A percentile compares a stretch with the other conserved stretches of the same genome.
These are phyloP conservation scores for Hymenochirus boettgeri DNA, from an alignment of 2,113 vertebrate genomes.

Conservation along the genomic window DNA sequence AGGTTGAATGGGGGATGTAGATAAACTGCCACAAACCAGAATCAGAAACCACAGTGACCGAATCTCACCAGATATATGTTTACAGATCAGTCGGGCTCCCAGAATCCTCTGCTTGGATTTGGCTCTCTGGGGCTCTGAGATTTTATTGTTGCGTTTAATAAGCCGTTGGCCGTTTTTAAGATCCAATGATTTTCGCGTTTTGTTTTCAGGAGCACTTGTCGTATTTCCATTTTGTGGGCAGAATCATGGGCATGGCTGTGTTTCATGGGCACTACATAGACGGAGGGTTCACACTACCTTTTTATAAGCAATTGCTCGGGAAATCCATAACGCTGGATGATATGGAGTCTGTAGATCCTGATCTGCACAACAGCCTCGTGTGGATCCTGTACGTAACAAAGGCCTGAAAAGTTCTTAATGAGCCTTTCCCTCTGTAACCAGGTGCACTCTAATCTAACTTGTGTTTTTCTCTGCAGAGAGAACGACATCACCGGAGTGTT, in stretches of 20 bases:
- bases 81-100: no score
- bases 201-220: conserved; percentile 85
- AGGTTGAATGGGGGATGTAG: no score
- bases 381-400: conserved; percentile 95
- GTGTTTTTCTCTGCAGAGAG: conserved; percentile 65
- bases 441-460: not conserved
- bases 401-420: not conserved
- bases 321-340: conserved; percentile 97
- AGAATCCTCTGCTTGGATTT: no score
- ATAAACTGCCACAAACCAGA: no score
- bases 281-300: conserved; percentile 92
- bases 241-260: conserved; percentile 98
- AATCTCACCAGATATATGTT: no score
- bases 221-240: conserved; percentile 96
- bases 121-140: no score
- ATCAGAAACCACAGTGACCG: no score
- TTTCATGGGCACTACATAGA: conserved; percentile 98
- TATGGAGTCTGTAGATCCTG: conserved; percentile 96
- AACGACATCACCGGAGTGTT: conserved; percentile 97
- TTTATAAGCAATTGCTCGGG: conserved; percentile 96
- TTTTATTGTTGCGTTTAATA: no score
- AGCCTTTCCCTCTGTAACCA: not conserved
- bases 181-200: no score
- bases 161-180: no score
- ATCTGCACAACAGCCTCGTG: conserved; percentile 97